These are phyloP conservation scores for Perizoma flavofasciatum DNA, from an alignment of 2,888 invertebrate genomes.

Conservation along the genomic window DNA sequence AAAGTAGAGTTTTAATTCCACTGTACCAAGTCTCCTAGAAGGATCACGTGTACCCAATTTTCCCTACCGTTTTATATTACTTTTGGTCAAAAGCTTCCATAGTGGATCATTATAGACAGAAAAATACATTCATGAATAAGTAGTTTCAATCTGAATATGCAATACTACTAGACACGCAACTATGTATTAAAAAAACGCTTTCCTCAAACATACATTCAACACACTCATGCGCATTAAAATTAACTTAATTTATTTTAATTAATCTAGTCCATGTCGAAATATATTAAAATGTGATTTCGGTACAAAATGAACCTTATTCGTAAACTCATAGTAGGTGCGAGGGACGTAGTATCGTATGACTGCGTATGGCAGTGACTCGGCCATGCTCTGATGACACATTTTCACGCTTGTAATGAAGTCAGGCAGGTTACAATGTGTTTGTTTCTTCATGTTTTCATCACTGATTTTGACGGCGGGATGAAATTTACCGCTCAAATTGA, in stretches of 20 bases:
- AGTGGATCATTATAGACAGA: too few species aligned
- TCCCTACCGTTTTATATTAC: too few species aligned
- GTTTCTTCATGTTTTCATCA: neutral
- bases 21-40: too few species aligned
- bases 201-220: slow-evolving; percentile 1
- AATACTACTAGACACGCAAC: too few species aligned
- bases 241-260: slow-evolving; percentile 18
- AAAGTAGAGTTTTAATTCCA: too few species aligned
- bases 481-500: too few species aligned
- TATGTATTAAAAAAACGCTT: neutral
- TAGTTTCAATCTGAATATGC: too few species aligned
- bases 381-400: slow-evolving; percentile 20
- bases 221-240: slow-evolving; percentile 4
- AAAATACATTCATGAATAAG: too few species aligned
- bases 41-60: too few species aligned
- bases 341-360: neutral
- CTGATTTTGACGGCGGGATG: too few species aligned
- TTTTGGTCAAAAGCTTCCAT: too few species aligned
- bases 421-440: slow-evolving; percentile 2
- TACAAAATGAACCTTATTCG: slow-evolving; percentile 2
- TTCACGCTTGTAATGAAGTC: neutral
- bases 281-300: slow-evolving; percentile 3
- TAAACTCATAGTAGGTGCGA: neutral
- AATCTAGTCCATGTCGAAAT: slow-evolving; percentile 12
- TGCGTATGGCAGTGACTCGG: neutral